Evolutionary conservation across 2,797 vertebrate genomes (phyloP).

Genomic region (Potorous gilbertii): DNA sequence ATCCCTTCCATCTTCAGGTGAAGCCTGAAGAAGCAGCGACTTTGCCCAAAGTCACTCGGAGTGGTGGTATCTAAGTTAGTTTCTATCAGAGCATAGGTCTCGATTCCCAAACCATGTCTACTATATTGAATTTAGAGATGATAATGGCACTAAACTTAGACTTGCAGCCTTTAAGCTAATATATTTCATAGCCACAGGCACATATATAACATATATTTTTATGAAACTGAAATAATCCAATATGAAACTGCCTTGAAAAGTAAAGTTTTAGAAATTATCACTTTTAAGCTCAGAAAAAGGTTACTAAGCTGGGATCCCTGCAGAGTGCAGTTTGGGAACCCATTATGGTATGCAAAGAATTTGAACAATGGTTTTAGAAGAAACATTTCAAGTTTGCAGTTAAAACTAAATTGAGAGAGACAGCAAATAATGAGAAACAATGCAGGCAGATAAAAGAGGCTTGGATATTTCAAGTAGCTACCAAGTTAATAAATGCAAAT

Average conservation of each 20-base stretch:
- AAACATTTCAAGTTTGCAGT: conserved; percentile 81
- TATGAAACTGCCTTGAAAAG: conserved; percentile 31
- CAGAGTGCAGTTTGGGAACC: conserved; percentile 25
- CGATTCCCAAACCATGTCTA: neutral
- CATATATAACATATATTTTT: neutral
- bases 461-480: conserved; percentile 85
- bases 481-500: conserved; percentile 88
- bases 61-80: neutral
- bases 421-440: conserved; percentile 84
- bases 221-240: conserved; percentile 18
- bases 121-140: neutral
- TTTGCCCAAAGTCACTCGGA: neutral
- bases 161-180: neutral
- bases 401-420: conserved; percentile 83
- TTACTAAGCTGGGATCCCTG: conserved; percentile 11
- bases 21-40: neutral
- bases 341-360: conserved; percentile 71
- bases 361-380: conserved; percentile 77
- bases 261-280: conserved; percentile 47
- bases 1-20: neutral
- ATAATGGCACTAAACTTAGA: neutral
- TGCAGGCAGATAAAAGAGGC: conserved; percentile 82
- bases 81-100: neutral
- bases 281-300: conserved; percentile 49
- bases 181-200: neutral